Evolutionary conservation across 2,113 vertebrate species (phyloP), one percentile per base, ranked within the genome.

Genomic region (Cairina moschata): DNA sequence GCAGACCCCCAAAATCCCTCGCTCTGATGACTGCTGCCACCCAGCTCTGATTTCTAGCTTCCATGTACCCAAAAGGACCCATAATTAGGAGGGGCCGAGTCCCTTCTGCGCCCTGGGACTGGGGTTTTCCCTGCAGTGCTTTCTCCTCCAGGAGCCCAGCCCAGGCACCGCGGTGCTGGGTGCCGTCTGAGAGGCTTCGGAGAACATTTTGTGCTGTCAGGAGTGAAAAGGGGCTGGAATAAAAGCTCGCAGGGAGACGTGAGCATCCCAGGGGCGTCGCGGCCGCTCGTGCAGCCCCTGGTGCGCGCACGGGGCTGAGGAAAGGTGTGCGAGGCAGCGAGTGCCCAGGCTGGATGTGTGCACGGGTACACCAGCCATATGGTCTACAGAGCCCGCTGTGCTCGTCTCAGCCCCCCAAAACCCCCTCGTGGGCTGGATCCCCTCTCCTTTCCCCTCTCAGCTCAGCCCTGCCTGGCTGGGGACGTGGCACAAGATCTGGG

Each of bases 251-350:
- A 1, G 29, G 44, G 56, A 52, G 75, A 46, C 1, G 4, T 13
- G 22, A 13, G 6, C 3, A 0, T 63, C 68, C 31, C 9, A 0
- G 6, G 40, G 68, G 40, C 13, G 44, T 9, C 34, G 25, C 7
- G 38, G 54, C n/a, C 1, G 0, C 42, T 72, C 6, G 0, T 0
- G 67, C 28, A 29, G n/a, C 42, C 52, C 28, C 10, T 4, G 15
- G 22, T 2, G 66, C 48, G 6, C 6, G 40, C 20, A 4, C 0
- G 4, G 40, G 52, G 69, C 12, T 56, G 34, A 34, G 80, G 31
- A 40, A 90, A 8, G 34, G 22, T 5, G 50, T 8, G 22, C 1
- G 11, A 29, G 29, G 46, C 54, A 18, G 18, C 4, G 9, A 7
- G 66, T 17, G 16, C 48, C 23, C n/a, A 9, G 44, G 58, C 34